Base-by-base conservation (phyloP, 1,140 invertebrate species). In the Ceratitis capitata region DNA sequence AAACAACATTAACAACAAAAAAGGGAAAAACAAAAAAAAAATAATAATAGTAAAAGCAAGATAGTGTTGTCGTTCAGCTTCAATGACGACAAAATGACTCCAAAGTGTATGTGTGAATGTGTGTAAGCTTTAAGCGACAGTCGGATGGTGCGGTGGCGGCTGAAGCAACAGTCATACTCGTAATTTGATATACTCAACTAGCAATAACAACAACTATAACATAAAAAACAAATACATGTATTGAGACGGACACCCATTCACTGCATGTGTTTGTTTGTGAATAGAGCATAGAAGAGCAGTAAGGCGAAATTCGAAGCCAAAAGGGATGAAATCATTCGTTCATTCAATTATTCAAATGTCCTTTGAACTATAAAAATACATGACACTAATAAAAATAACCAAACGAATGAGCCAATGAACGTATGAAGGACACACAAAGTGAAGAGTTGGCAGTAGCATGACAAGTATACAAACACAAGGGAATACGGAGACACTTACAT, bases 351-450 rank as follows among this genome's bases (percentile, higher is more conserved):
- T 91, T 91, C 90, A 91, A 91, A 91, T 91, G 90, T 91, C 90
- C 90, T 91, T 91, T 91, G 90, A 91, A 91, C 90, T 91, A 91
- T 91, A 91, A 91, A 91, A 91, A 91, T 91, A 91, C 89, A 91
- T 91, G 90, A 90, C 90, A 91, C 89, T 91, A 91, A 91, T 91
- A 91, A 91, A 91, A 90, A 91, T 89, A 89, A 89, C 89, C 89
- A 90, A 89, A 74, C 64, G 56, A 85, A 51, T 69, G 58, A 49
- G 58, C 58, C 39, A 84, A 49, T 61, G 56, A 64, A 47, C 39
- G 26, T 47, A 74, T 88, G 90, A 90, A 90, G 90, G 89, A 89
- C 88, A 90, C 89, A 87, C 47, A 26, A 16, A 53, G 14, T 49
- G 47, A 0, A 29, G 42, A 5, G 19, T 23, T n/a, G n/a, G 35